Evolutionary conservation across 1,140 invertebrate genomes (phyloP).

Genomic region (Temnothorax nylanderi): DNA sequence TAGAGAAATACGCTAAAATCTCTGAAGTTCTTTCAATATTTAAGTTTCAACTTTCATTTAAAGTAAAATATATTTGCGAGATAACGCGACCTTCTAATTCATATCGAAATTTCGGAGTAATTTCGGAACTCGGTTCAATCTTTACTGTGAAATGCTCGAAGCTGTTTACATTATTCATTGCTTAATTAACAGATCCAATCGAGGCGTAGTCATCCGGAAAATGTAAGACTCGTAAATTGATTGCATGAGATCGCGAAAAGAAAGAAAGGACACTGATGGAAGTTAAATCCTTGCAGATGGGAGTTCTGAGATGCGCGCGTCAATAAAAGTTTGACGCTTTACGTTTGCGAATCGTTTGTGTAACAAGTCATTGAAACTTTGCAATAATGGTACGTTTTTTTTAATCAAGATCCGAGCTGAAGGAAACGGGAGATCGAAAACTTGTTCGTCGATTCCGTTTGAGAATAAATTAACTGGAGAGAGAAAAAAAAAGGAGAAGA

Average conservation of each 20-base stretch:
- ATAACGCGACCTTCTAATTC: background rate
- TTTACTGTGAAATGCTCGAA: background rate
- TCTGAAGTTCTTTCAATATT: too few relatives aligned
- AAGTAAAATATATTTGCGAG: background rate
- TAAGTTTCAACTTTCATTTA: too few relatives aligned
- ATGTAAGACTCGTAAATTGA: slow-evolving; percentile 24
- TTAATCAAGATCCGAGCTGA: slow-evolving; percentile 23
- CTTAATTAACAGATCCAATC: background rate
- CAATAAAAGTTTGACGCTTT: slow-evolving; percentile 33
- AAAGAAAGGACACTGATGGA: background rate
- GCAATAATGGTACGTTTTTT: slow-evolving; percentile 20
- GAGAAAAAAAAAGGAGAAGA: background rate
- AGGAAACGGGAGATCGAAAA: slow-evolving; percentile 31
- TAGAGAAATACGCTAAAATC: too few relatives aligned
- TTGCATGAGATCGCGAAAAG: slow-evolving; percentile 1
- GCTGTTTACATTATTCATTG: background rate
- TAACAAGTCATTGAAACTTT: slow-evolving; percentile 32
- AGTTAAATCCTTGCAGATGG: slow-evolving; percentile 29
- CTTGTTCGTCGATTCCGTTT: slow-evolving; percentile 28
- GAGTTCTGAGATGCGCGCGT: background rate
- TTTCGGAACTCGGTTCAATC: background rate
- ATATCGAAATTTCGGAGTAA: background rate
- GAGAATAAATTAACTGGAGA: slow-evolving; percentile 46
- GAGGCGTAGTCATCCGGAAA: background rate
- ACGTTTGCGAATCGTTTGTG: background rate